Base-by-base conservation (phyloP, 2,113 vertebrate species). In the Hepsetus odoe region DNA sequence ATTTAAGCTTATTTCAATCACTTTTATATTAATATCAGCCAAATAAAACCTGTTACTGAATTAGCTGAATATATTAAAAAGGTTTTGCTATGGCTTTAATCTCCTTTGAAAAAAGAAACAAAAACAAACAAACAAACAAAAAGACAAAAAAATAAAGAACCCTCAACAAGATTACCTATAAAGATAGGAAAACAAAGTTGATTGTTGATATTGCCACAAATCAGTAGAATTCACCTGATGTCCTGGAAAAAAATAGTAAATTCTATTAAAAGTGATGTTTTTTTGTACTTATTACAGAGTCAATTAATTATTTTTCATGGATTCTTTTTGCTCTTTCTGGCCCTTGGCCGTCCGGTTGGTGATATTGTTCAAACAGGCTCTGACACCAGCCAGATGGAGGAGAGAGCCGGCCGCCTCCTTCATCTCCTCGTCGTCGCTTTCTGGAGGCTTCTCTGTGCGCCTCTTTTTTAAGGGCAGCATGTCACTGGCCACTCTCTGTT, bases 201-300 rank as follows among this genome's bases (percentile, higher is more conserved):
- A 95, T 95, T 95, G 95, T 95, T 93, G 96, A 98, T 99, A 98
- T 98, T 99, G 98, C 98, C 98, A 99, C 96, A 97, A 97, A 98
- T 97, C 95, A 97, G 97, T 96, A 96, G 95, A 97, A 97, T 98
- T 98, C 96, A 98, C 98, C 96, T 98, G 98, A 99, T 97, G 96
- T 96, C 96, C 96, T 91, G 91, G 94, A 96, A 97, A 97, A 95
- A 97, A 96, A 93, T 90, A 89, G 77, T 92, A 95, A 94, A 95
- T 97, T 96, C 95, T 92, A 91, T 95, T 90, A 95, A 96, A 95
- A 96, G 87, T 95, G 90, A 93, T 92, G 92, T 94, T 95, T 95
- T 87, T 88, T 86, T 88, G 88, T 72, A 40, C 72, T 75, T 58
- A 12, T 55, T 65, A 59, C 44, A 58, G 51, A 81, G 70, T 84